Base-by-base conservation (phyloP, 2,113 vertebrate genomes). In the Rafetus swinhoei region DNA sequence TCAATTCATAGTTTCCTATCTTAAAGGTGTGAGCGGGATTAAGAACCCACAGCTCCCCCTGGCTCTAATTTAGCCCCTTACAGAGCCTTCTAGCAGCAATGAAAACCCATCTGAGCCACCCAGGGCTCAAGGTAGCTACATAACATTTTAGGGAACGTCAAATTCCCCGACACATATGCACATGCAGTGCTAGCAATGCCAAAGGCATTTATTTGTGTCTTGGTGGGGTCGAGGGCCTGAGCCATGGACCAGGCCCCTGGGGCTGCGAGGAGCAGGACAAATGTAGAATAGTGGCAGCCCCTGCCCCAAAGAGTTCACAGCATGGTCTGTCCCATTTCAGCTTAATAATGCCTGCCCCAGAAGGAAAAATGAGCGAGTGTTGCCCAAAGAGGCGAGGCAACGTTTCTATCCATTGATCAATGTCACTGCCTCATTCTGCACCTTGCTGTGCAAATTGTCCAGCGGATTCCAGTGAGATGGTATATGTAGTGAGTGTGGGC, bases 331-430 rank as follows among this genome's bases (percentile, higher is more conserved):
- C 56, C 52, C 5, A 2, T 4, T 50, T 19, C 24, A 52, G 77
- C 25, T 79, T 18, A 29, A 50, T 54, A 39, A 39, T 77, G 54
- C 18, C n/a, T 89, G 27, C 62, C 62, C 29, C 29, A 13, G 62
- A n/a, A 32, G 62, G 32, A 32, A 65, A 29, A 77, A 2, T 11
- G 29, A 21, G 21, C 0, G 0, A 1, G 16, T 0, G 0, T 19
- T 27, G 52, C 53, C n/a, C 19, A 1, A 39, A 27, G 54, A 27
- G 0, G 1, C 27, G 84, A 59, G 22, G 5, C 39, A 0, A n/a
- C 27, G 1, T 0, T 65, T 74, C 27, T 84, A 24, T 29, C 57
- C 79, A 4, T 19, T 7, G 27, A 22, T 72, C 19, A 45, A 22
- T n/a, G 15, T 0, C 29, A 21, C 74, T n/a, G 24, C 3, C 81